Conservation (phyloP, 2,797 vertebrate genomes). For the Phylloscopus collybita region DNA sequence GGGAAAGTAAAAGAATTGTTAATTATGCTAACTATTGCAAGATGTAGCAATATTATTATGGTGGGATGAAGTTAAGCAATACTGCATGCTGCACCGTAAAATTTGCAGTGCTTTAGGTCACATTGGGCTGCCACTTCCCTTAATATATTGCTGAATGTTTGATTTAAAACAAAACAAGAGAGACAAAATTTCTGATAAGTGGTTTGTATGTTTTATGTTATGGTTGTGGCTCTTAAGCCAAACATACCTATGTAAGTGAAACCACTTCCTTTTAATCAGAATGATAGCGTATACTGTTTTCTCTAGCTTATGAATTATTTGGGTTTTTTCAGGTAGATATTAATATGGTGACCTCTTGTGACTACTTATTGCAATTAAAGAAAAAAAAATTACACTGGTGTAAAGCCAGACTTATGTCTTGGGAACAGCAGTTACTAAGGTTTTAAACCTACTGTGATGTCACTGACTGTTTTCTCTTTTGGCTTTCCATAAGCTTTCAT, state of each 20-base stretch:
- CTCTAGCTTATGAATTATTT: not conserved
- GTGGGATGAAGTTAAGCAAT: not conserved
- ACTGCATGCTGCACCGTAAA: not conserved
- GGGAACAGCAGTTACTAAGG: not conserved
- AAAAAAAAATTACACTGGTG: not conserved
- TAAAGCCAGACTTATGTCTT: not conserved
- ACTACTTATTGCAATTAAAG: not conserved
- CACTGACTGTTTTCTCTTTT: not conserved
- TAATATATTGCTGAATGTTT: not conserved
- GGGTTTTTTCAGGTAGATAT: not conserved
- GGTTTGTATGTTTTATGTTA: not conserved
- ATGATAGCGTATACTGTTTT: not conserved
- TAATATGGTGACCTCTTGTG: not conserved
- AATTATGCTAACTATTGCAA: not conserved
- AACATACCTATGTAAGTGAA: not conserved
- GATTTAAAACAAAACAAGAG: not conserved
- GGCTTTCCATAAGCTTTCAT: not conserved
- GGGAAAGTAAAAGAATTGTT: not conserved
- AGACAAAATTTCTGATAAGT: not conserved
- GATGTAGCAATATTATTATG: not conserved
- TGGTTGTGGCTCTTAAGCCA: not conserved
- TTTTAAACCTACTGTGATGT: not conserved
- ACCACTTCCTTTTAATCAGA: not conserved
- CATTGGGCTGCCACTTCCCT: not conserved
- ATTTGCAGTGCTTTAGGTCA: not conserved